Base-by-base conservation (phyloP, 2,797 vertebrate species). In the Sebastes hubbsi region DNA sequence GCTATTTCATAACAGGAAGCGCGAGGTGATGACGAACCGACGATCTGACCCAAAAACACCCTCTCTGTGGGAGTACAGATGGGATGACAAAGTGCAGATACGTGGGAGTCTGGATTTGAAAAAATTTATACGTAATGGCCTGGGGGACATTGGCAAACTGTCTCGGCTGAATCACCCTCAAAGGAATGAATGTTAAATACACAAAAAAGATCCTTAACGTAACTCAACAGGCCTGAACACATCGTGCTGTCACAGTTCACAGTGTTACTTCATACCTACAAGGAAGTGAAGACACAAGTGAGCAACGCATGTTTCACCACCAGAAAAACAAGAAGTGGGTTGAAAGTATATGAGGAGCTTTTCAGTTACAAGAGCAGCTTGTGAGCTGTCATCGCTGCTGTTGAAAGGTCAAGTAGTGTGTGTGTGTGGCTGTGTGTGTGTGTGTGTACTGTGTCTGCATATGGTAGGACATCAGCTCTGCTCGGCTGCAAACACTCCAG, bases 1-100 rank as follows among this genome's bases (percentile, higher is more conserved):
- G 68, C 63, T 82, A 74, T 93, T 93, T 94, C 91, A 91, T 88
- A 95, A 95, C 92, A 94, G 93, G 91, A 95, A 93, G 87, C 87
- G 82, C 80, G 83, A 87, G 83, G 86, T 78, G 89, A 84, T 74
- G 88, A 91, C 85, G 73, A 93, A 86, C 76, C 56, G 80, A 73
- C 69, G 25, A 74, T 69, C 70, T 91, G 90, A 86, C 82, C 88
- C 75, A 38, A 75, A 90, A 83, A 81, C 80, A 81, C 68, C 58
- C 73, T 84, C 80, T 81, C 74, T 68, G 69, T 27, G 64, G 68
- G 65, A 76, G 69, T 77, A 16, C 69, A 66, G 75, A 86, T 83
- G 74, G 80, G 81, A 82, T 77, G 82, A 87, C 70, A 85, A 77
- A 68, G 75, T 61, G 74, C 61, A 73, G 65, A 85, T 81, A 69